Conservation (phyloP, 1,140 invertebrate genomes). For the Diprion similis region DNA sequence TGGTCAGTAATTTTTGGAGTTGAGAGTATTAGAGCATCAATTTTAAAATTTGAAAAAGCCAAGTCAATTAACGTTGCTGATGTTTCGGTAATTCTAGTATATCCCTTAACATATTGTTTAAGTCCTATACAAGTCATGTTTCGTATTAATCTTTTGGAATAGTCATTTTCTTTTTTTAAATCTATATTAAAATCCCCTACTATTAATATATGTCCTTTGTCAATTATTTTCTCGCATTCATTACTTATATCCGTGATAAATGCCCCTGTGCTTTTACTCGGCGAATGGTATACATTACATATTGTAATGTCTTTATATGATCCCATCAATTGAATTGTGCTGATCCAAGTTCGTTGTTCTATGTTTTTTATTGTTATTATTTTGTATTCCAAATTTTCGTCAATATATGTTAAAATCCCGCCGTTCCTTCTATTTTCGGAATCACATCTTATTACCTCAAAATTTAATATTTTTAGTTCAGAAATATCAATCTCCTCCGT, state of each 20-base stretch:
- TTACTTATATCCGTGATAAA: constrained; percentile 16
- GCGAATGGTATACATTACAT: constrained; percentile 18
- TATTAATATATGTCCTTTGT: constrained; percentile 23
- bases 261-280: background rate
- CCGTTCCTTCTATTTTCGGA: background rate
- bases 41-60: constrained; percentile 20
- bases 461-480: no score
- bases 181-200: constrained; percentile 26
- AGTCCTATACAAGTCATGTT: constrained; percentile 18
- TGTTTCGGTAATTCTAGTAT: constrained; percentile 23
- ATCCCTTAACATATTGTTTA: constrained; percentile 20
- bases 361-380: background rate
- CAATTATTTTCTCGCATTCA: constrained; percentile 22
- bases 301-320: background rate
- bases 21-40: constrained; percentile 1
- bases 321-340: no score
- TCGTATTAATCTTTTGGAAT: constrained; percentile 21
- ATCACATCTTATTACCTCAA: no score
- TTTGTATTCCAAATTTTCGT: background rate
- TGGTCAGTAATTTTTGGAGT: constrained; percentile 24
- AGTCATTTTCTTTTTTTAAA: constrained; percentile 18
- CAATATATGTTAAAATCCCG: constrained; percentile 16
- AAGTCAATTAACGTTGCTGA: constrained; percentile 23
- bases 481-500: no score
- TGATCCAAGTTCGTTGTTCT: background rate